Evolutionary conservation across 2,888 invertebrate genomes (phyloP).

Genomic region (Drosophila buzzatii): DNA sequence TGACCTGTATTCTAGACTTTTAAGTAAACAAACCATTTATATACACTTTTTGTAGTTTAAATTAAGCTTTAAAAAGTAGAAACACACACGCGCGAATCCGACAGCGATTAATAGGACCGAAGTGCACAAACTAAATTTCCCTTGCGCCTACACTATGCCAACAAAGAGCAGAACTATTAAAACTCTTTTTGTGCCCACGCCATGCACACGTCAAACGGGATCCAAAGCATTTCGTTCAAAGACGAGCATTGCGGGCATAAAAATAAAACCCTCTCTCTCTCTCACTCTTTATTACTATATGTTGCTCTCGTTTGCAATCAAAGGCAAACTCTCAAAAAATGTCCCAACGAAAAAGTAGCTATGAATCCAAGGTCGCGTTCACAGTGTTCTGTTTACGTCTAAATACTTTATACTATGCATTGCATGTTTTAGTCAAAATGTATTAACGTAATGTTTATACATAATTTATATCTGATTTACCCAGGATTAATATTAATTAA

Average conservation of each 20-base stretch:
- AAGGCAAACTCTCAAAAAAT: constrained; percentile 3
- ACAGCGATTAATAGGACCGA: constrained; percentile 1
- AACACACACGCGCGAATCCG: neutral
- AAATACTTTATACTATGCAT: neutral
- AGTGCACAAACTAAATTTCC: constrained; percentile 3
- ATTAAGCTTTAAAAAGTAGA: neutral
- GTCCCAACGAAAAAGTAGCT: constrained; percentile 1
- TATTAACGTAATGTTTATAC: too few species aligned
- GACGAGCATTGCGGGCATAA: neutral
- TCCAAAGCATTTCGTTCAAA: constrained; percentile 10
- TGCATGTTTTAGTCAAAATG: too few species aligned
- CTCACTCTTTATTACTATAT: neutral
- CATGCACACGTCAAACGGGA: constrained; percentile 5
- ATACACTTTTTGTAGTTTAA: neutral
- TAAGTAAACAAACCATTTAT: neutral
- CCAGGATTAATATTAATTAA: neutral
- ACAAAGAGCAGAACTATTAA: constrained; percentile 2
- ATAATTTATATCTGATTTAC: neutral
- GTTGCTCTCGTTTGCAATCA: neutral
- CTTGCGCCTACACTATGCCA: neutral
- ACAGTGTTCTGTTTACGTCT: neutral
- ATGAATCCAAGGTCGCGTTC: neutral
- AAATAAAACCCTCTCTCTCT: too few species aligned
- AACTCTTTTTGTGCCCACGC: constrained; percentile 10
- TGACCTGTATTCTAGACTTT: neutral